Evolutionary conservation across 2,797 vertebrate genomes (phyloP), one percentile per base, ranked within the genome.

Genomic region (Tenualosa ilisha): DNA sequence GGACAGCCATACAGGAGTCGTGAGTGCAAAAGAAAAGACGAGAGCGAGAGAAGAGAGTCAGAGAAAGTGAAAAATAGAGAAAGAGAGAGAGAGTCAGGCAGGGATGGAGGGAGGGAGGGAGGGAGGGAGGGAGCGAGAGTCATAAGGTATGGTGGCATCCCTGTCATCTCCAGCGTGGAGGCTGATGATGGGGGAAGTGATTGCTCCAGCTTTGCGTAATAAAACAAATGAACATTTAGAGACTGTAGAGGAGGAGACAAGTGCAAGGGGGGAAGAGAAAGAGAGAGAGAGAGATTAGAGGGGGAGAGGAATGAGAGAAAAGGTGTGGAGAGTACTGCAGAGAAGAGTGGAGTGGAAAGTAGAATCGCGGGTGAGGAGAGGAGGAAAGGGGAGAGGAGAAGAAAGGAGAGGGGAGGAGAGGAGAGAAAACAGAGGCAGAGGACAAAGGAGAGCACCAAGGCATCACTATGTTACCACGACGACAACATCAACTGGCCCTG

Each of bases 331-430:
- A 51, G 12, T 0, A 12, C 50, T 51, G 50, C 7, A 51, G 50
- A 51, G 50, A 12, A 51, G 50, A 11, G 50, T 9, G 8, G 50
- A 51, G 50, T 51, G 50, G 8, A 51, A 1, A 51, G 12, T 5
- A 7, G 49, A 6, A 2, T 31, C 0, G 31, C 31, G 49, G 2
- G 49, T 1, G 49, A 50, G 49, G 75, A n/a, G 75, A 50, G 7
- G 3, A 83, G 87, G 68, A 26, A 1, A 11, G 22, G 81, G 24
- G 26, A 5, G 6, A 12, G 15, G 54, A 31, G 8, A 3, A 43
- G 24, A 49, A 87, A 1, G 2, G 81, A 82, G 56, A 61, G 83
- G 84, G 56, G 31, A 37, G 40, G 24, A 53, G 51, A 59, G 24
- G 50, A 26, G 56, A 65, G 50, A 61, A 63, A 5, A 40, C 79